Base-by-base conservation (phyloP, 2,888 invertebrate species). In the Tetanocera ferruginea region DNA sequence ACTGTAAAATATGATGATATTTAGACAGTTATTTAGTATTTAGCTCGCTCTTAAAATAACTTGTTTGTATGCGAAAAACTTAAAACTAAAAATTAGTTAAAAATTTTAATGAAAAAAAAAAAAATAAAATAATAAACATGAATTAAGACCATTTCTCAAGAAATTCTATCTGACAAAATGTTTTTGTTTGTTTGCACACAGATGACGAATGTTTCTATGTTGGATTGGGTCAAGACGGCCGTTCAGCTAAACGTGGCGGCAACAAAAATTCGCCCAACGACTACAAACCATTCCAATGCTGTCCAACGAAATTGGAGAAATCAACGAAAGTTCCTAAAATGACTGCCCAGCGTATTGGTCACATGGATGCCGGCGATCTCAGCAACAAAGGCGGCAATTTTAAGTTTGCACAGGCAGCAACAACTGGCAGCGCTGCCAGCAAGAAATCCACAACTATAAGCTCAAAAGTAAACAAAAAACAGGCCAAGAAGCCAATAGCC, bases 141-240 rank as follows among this genome's bases (percentile, higher is more conserved):
- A 67, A 78, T 71, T 69, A 64, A 76, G 64, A 19, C 55, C 51
- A 64, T 43, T 62, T 67, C 55, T 51, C 55, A 70, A 70, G 43
- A 69, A 5, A 51, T 51, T 17, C 69, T 49, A 77, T 93, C 94
- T 93, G 92, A 93, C 93, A 93, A 92, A 93, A 92, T 95, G 95
- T 95, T 95, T 95, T 94, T 94, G 94, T 94, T 89, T 89, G 89
- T 89, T 89, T 88, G 88, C 84, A 88, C 85, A 95, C 95, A 96
- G 96, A 96, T 95, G 96, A 96, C 94, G 96, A 96, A 94, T 96
- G 96, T 94, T 96, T 96, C 95, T 95, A 95, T 95, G 95, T 96
- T 93, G 96, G 96, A 93, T 94, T 96, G 94, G 96, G 95, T 92
- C 95, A 95, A 92, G 94, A 94, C 84, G 88, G 88, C 86, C 86